Evolutionary conservation across 2,888 invertebrate species (phyloP).

Genomic region (Cephus spinipes): DNA sequence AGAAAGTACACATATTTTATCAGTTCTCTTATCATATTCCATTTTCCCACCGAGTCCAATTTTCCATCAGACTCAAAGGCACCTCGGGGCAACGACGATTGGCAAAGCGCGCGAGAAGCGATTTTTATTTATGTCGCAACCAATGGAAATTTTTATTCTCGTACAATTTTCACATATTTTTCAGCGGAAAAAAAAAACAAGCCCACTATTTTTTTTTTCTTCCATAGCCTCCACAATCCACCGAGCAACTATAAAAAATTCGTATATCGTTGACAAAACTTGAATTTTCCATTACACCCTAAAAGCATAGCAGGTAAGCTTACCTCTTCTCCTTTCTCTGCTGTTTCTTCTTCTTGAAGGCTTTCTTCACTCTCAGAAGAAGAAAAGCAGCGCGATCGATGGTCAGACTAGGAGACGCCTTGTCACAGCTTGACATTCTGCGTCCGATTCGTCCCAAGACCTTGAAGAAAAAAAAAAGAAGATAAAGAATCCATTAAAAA

Average conservation of each 20-base stretch:
- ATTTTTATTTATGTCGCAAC: neutral
- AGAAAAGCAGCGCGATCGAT: slow-evolving; percentile 92
- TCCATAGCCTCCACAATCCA: neutral
- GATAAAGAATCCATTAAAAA: neutral
- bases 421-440: slow-evolving; percentile 63
- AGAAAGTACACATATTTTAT: neutral
- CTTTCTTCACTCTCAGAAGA: slow-evolving; percentile 86
- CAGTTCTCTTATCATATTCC: neutral
- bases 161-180: neutral
- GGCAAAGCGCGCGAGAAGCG: neutral
- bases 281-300: neutral
- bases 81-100: neutral
- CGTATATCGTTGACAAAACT: slow-evolving; percentile 9
- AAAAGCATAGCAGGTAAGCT: slow-evolving; percentile 43
- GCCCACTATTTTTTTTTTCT: neutral
- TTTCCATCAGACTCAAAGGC: neutral
- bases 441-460: slow-evolving; percentile 52
- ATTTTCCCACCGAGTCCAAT: neutral
- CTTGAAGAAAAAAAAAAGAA: slow-evolving; percentile 26
- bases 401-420: slow-evolving; percentile 76
- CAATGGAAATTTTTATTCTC: neutral
- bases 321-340: slow-evolving; percentile 88
- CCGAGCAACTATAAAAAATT: slow-evolving; percentile 8
- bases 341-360: slow-evolving; percentile 90
- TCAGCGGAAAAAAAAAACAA: neutral